These are phyloP conservation scores for Sarcophaga peregrina DNA, from an alignment of 1,140 invertebrate genomes.

Conservation along the genomic window DNA sequence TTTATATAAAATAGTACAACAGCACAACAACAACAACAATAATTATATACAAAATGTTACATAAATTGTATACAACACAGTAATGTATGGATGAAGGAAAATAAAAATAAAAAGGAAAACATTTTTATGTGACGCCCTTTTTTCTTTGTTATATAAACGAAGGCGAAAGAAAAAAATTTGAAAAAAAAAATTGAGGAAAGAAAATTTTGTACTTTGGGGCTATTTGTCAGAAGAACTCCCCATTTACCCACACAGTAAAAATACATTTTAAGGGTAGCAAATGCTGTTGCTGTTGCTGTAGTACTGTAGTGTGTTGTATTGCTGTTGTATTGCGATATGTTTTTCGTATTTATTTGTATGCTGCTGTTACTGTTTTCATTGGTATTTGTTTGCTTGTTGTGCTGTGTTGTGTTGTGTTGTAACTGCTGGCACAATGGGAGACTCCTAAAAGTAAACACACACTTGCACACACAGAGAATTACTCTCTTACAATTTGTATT, in stretches of 20 bases:
- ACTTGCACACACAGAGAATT: not conserved
- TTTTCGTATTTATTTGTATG: not conserved
- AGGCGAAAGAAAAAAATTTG: not conserved
- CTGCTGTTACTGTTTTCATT: conserved; percentile 13
- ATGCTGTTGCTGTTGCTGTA: conserved; percentile 28
- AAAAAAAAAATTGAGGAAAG: not conserved
- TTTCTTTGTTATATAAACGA: conserved; percentile 9
- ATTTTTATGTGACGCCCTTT: conserved; percentile 39
- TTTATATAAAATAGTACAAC: not conserved
- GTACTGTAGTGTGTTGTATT: too few relatives aligned
- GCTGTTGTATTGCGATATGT: not conserved
- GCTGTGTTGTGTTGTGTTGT: not conserved
- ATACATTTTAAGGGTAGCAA: not conserved
- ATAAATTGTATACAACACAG: not conserved
- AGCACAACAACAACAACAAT: conserved; percentile 4
- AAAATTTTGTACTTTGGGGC: not conserved
- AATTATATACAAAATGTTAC: not conserved
- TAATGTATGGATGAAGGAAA: not conserved
- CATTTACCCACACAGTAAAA: not conserved
- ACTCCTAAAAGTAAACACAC: conserved; percentile 26
- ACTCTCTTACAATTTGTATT: conserved; percentile 36
- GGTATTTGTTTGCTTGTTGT: conserved; percentile 19
- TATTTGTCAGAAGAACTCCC: not conserved
- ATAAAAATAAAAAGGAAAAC: conserved; percentile 1
- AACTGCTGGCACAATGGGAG: not conserved